Conservation (phyloP, 2,888 invertebrate species). For the Unio pictorum region DNA sequence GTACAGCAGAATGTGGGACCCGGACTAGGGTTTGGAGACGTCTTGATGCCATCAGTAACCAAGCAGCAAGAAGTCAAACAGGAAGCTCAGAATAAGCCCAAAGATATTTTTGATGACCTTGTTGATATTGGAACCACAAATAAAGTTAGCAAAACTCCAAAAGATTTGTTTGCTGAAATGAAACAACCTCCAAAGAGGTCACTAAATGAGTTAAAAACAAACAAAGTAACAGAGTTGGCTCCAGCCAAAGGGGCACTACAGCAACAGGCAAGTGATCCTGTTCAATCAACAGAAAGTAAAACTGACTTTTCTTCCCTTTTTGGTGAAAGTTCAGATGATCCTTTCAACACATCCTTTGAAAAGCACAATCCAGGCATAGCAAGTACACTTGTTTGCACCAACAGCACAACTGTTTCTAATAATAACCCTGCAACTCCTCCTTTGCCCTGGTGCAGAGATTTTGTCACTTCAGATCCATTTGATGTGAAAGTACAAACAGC, state of each 20-base stretch:
- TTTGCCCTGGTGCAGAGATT: too few relatives aligned
- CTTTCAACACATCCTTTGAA: constrained; percentile 39
- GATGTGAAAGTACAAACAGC: not conserved
- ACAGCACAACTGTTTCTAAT: too few relatives aligned
- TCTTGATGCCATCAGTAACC: constrained; percentile 26
- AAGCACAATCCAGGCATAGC: constrained; percentile 3
- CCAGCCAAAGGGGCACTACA: constrained; percentile 16
- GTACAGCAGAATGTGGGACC: not conserved
- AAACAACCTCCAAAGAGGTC: constrained; percentile 48
- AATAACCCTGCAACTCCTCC: too few relatives aligned
- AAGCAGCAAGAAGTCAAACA: constrained; percentile 17
- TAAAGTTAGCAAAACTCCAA: constrained; percentile 39
- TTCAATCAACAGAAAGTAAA: constrained; percentile 28
- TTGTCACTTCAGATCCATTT: too few relatives aligned
- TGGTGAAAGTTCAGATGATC: constrained; percentile 21
- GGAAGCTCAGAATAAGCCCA: constrained; percentile 11
- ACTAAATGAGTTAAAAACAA: constrained; percentile 50
- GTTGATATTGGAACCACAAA: constrained; percentile 38
- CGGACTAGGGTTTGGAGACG: constrained; percentile 24
- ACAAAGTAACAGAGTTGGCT: constrained; percentile 19
- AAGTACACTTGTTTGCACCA: too few relatives aligned
- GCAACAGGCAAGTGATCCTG: constrained; percentile 47
- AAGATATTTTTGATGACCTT: constrained; percentile 53
- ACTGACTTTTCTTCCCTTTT: constrained; percentile 12
- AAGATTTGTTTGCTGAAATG: constrained; percentile 54